These are phyloP conservation scores for Crotalus horridus DNA, from an alignment of 2,113 vertebrate genomes.

Conservation along the genomic window DNA sequence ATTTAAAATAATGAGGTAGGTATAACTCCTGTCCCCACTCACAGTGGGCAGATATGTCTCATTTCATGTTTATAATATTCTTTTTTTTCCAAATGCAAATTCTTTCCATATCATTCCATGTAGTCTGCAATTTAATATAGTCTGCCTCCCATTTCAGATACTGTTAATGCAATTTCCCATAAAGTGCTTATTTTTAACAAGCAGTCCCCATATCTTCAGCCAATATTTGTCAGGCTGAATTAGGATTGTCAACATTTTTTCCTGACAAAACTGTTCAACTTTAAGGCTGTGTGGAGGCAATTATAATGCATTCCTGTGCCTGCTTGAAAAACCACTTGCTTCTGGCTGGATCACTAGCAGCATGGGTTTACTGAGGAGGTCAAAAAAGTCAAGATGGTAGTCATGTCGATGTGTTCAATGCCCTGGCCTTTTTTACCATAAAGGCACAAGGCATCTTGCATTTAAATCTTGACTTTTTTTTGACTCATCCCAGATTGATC, in stretches of 20 bases:
- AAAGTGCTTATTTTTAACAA: neutral
- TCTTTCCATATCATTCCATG: neutral
- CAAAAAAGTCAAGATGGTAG: neutral
- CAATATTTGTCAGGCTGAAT: neutral
- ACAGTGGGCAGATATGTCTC: neutral
- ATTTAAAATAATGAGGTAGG: neutral
- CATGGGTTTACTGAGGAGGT: neutral
- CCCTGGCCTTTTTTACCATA: neutral
- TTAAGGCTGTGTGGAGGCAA: neutral
- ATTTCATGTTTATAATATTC: neutral
- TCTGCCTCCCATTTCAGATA: neutral
- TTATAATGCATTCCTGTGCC: neutral
- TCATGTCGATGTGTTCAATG: neutral
- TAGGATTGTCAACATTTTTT: neutral
- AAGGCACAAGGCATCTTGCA: neutral
- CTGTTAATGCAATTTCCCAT: neutral
- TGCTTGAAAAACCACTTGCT: neutral
- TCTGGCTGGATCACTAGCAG: neutral
- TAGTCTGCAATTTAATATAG: neutral
- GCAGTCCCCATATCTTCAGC: neutral
- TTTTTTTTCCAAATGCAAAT: neutral
- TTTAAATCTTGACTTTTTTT: neutral
- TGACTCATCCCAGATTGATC: neutral
- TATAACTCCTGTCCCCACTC: neutral
- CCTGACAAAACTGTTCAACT: neutral